Evolutionary conservation across 2,888 invertebrate species (phyloP).

Genomic region (Platycheirus albimanus): DNA sequence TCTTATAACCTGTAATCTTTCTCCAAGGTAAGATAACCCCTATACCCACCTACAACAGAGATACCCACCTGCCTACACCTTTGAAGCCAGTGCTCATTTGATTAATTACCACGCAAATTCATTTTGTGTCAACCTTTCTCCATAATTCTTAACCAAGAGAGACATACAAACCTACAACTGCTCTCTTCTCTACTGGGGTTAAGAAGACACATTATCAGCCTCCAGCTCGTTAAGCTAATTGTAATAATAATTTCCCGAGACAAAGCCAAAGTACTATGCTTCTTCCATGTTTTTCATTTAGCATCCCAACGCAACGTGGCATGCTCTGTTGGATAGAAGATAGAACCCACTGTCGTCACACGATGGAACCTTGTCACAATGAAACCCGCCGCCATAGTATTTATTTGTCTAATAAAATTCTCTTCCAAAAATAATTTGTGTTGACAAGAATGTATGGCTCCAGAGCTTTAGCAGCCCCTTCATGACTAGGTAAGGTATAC

Average conservation of each 20-base stretch:
- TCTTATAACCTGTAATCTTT: constrained; percentile 39
- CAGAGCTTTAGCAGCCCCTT: constrained; percentile 1
- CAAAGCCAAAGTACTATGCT: constrained; percentile 71
- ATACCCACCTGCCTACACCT: no score
- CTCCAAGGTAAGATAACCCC: constrained; percentile 39
- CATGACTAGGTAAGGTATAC: constrained; percentile 42
- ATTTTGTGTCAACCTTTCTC: constrained; percentile 66
- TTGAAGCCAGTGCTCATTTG: constrained; percentile 59
- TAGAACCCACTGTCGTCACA: constrained; percentile 49
- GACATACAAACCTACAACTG: no score
- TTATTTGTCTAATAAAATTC: constrained; percentile 76
- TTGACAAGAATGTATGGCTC: constrained; percentile 75
- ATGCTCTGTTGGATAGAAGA: constrained; percentile 6
- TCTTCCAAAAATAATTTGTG: constrained; percentile 75
- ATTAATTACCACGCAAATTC: constrained; percentile 72
- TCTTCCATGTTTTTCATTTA: constrained; percentile 58
- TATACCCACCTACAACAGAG: neutral
- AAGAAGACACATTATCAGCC: constrained; percentile 73
- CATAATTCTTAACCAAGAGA: constrained; percentile 64
- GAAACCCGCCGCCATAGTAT: constrained; percentile 60
- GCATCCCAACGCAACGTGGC: constrained; percentile 12
- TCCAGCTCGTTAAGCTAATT: constrained; percentile 71
- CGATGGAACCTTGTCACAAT: constrained; percentile 72
- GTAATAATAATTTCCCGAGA: constrained; percentile 74
- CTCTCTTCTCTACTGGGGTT: constrained; percentile 31